phyloP scores from a whole-genome alignment of 35 echinoderm and acorn worm species.

The Apostichopus californicus region DNA sequence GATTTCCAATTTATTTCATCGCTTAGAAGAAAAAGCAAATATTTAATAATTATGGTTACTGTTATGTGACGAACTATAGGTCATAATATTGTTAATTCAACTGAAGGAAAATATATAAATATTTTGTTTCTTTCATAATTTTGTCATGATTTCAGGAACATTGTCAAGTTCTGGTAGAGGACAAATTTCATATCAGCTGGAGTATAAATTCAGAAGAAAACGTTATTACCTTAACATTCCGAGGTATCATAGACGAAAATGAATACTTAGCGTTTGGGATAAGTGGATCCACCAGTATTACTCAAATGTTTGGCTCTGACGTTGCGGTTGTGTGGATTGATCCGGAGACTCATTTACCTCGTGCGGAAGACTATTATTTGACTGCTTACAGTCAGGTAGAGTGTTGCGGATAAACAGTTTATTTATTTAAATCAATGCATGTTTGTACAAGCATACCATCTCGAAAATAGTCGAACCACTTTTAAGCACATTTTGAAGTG shows the following conservation, averaged over 20 bases:
- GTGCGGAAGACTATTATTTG: conserved; percentile 13
- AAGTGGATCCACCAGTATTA: conserved; percentile 61
- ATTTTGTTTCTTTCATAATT: too few species aligned
- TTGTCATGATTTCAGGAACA: conserved; percentile 49
- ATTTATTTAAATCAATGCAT: too few species aligned
- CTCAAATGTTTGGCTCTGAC: conserved; percentile 72
- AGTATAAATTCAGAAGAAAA: neutral
- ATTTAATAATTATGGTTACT: neutral
- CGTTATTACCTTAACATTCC: neutral
- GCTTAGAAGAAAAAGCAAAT: too few species aligned
- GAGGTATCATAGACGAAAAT: conserved; percentile 29
- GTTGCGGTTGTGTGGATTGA: conserved; percentile 54
- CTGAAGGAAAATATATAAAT: too few species aligned
- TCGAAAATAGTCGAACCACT: too few species aligned
- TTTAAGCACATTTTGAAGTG: too few species aligned
- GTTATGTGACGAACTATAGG: too few species aligned
- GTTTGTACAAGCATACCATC: too few species aligned
- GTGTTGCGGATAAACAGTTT: too few species aligned
- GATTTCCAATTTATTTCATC: too few species aligned
- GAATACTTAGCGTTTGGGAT: conserved; percentile 85
- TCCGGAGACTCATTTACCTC: neutral
- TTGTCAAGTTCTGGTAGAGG: conserved; percentile 61
- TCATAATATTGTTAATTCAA: too few species aligned
- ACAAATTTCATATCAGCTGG: conserved; percentile 79
- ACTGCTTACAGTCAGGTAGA: conserved; percentile 16